phyloP scores from a whole-genome alignment of 2,113 vertebrate genomes.

The Pleuronectes platessa region DNA sequence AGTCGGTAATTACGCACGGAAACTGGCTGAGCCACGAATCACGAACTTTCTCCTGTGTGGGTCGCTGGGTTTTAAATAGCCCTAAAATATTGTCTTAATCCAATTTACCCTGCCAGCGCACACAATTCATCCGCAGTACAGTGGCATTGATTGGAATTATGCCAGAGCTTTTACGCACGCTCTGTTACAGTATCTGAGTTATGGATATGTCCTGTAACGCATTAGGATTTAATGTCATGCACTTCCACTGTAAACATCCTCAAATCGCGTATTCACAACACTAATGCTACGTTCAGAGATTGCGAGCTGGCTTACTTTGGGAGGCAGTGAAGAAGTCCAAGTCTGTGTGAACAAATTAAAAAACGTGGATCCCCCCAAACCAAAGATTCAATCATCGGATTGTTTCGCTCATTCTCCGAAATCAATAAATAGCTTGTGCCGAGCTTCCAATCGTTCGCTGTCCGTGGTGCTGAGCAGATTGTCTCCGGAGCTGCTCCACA shows the following conservation, averaged over 20 bases:
- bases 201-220: not conserved
- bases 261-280: not conserved
- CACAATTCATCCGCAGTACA: constrained; percentile 8
- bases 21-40: not conserved
- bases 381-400: not conserved
- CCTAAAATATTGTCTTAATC: not conserved
- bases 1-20: not conserved
- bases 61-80: not conserved
- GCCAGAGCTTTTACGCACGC: constrained; percentile 45
- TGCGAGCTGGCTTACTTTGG: constrained; percentile 21
- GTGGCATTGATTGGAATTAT: not conserved
- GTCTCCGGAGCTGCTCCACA: constrained; percentile 6
- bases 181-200: not conserved
- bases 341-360: not conserved
- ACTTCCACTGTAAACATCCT: not conserved
- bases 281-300: not conserved
- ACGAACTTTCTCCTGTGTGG: not conserved
- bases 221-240: not conserved
- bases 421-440: not conserved
- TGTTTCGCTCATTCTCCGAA: too few relatives aligned
- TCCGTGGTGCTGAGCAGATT: constrained; percentile 60
- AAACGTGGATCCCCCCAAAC: not conserved
- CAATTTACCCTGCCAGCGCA: not conserved
- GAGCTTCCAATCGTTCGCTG: constrained; percentile 27
- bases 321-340: not conserved